Conservation (phyloP, 1,140 invertebrate genomes). For the Thaumatotibia leucotreta region DNA sequence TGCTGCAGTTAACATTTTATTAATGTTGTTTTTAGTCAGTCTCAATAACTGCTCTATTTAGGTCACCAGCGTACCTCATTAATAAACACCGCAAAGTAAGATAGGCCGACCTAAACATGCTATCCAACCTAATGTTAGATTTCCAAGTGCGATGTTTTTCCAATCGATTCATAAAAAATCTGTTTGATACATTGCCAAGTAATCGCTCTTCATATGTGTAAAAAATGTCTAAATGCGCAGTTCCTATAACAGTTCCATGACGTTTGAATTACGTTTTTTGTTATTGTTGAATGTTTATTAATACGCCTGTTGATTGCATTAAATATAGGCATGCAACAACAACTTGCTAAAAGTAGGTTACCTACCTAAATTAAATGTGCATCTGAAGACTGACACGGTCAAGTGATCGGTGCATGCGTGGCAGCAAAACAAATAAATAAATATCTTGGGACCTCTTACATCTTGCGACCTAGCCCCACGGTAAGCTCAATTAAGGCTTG, state of each 20-base stretch:
- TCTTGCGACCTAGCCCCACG: too few species aligned
- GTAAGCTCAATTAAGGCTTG: too few species aligned
- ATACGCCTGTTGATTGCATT: background rate
- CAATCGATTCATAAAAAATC: background rate
- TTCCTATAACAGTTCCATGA: constrained; percentile 34
- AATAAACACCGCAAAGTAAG: too few species aligned
- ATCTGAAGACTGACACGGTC: background rate
- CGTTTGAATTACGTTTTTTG: background rate
- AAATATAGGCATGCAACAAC: background rate
- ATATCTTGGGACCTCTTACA: too few species aligned
- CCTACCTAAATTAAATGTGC: too few species aligned
- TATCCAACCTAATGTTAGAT: background rate
- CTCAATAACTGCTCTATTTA: too few species aligned
- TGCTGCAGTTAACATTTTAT: too few species aligned
- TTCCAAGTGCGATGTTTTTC: background rate
- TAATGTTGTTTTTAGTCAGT: too few species aligned
- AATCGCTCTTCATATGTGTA: constrained; percentile 46
- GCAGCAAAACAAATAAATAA: too few species aligned
- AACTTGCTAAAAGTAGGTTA: background rate
- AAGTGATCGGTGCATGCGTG: too few species aligned
- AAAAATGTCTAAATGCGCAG: constrained; percentile 57
- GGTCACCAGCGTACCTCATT: too few species aligned
- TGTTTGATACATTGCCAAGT: constrained; percentile 65
- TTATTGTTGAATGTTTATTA: background rate
- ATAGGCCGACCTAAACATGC: too few species aligned